Conservation (phyloP, 2,888 invertebrate genomes). For the Mimas tiliae region DNA sequence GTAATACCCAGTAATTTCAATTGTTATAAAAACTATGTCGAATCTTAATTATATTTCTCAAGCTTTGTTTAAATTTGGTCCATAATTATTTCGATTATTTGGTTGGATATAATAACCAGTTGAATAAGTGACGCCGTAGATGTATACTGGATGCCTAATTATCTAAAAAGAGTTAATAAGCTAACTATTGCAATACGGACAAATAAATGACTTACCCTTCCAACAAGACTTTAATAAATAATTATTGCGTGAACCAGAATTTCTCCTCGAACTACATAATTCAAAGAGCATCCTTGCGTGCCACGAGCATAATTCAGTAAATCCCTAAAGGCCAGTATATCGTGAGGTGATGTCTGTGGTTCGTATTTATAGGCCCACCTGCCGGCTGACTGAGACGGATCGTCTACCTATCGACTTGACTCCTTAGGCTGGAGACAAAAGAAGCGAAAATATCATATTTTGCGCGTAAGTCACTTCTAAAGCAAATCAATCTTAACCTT, state of each 20-base stretch:
- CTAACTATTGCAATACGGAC: too few relatives aligned
- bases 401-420: conserved; percentile 45
- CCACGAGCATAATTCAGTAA: conserved; percentile 39
- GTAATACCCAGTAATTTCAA: too few relatives aligned
- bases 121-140: too few relatives aligned
- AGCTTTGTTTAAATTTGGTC: too few relatives aligned
- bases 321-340: conserved; percentile 41
- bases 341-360: conserved; percentile 46
- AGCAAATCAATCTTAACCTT: not conserved
- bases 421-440: conserved; percentile 26
- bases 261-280: conserved; percentile 22
- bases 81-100: too few relatives aligned
- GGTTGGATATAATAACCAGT: too few relatives aligned
- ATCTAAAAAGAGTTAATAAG: too few relatives aligned
- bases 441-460: not conserved
- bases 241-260: conserved; percentile 15
- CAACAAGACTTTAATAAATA: not conserved
- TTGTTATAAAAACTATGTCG: too few relatives aligned
- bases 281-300: conserved; percentile 23
- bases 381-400: conserved; percentile 52
- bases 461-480: not conserved
- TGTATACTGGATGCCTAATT: not conserved
- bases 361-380: conserved; percentile 52
- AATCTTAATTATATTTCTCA: too few relatives aligned
- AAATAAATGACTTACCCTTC: too few relatives aligned